A percentile compares a stretch with the other conserved stretches of the same genome.
These are phyloP conservation scores for Heliocidaris tuberculata DNA, from an alignment of 35 echinoderm and acorn worm genomes.

Conservation along the genomic window DNA sequence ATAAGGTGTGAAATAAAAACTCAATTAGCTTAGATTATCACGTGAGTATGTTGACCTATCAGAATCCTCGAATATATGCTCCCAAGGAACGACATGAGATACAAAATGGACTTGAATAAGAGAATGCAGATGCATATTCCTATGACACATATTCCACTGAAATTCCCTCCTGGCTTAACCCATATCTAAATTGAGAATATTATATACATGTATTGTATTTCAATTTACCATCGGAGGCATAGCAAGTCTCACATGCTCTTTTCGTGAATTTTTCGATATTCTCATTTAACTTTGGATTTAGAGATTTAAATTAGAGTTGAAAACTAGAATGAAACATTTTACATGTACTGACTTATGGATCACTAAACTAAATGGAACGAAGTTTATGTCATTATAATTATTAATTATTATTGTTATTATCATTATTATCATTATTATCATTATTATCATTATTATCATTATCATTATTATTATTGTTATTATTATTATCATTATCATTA, in stretches of 20 bases:
- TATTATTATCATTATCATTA: no score
- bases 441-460: no score
- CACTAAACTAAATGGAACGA: no score
- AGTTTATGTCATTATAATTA: no score
- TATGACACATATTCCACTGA: background rate
- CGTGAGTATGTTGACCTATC: no score
- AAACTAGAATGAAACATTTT: no score
- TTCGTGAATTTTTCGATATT: background rate
- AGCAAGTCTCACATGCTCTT: background rate
- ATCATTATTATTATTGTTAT: no score
- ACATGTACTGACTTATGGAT: background rate
- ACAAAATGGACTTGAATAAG: background rate
- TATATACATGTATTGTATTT: background rate
- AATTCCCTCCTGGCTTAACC: background rate
- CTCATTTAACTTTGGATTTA: background rate
- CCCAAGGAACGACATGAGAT: background rate
- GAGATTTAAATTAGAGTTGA: no score
- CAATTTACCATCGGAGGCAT: background rate
- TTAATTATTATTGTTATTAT: no score
- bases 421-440: no score
- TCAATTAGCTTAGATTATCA: no score
- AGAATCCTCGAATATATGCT: no score
- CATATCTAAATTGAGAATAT: background rate
- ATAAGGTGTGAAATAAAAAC: background rate
- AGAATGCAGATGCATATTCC: background rate